Evolutionary conservation across 2,797 vertebrate genomes (phyloP).

Genomic region (Bryconaethiops microstoma): DNA sequence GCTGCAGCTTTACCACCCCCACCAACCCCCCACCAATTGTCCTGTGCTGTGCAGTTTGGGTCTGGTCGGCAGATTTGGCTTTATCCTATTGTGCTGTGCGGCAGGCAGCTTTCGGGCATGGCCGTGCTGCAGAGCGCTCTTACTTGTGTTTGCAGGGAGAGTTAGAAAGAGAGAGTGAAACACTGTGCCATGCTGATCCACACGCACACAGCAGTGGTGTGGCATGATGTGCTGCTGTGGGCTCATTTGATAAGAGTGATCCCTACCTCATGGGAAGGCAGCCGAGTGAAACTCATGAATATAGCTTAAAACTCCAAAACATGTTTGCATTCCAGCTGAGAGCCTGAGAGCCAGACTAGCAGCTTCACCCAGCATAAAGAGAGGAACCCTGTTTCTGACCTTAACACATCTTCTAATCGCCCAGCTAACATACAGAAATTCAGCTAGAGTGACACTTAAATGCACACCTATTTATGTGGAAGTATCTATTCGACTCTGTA

Average conservation of each 20-base stretch:
- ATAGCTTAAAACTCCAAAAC: constrained; percentile 62
- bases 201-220: constrained; percentile 32
- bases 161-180: constrained; percentile 41
- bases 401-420: constrained; percentile 5
- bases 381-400: constrained; percentile 19
- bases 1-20: constrained; percentile 13
- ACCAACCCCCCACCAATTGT: background rate
- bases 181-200: constrained; percentile 49
- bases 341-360: constrained; percentile 45
- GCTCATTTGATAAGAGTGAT: constrained; percentile 64
- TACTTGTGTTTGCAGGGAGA: constrained; percentile 40
- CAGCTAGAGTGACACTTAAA: background rate
- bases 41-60: constrained; percentile 20
- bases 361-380: constrained; percentile 38
- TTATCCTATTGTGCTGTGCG: constrained; percentile 52
- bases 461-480: no score
- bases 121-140: constrained; percentile 16
- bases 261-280: constrained; percentile 56
- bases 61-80: constrained; percentile 35
- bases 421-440: background rate
- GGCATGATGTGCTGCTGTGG: constrained; percentile 43
- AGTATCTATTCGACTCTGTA: no score
- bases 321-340: constrained; percentile 58
- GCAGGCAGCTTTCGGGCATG: constrained; percentile 30
- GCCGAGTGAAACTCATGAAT: constrained; percentile 66